Conservation (phyloP, 2,888 invertebrate species). For the Melanostoma mellinum region DNA sequence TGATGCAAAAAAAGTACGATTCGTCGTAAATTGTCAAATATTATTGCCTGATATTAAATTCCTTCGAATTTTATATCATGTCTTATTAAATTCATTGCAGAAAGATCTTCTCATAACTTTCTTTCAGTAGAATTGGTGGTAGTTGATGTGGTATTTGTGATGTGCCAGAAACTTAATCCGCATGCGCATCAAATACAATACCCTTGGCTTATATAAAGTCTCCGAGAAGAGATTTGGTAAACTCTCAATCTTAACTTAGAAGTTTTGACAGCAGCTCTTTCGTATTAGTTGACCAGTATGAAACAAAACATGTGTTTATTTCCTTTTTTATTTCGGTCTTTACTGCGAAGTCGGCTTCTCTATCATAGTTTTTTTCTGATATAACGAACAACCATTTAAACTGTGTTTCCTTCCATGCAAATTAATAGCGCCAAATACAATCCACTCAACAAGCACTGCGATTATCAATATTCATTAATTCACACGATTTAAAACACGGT, state of each 20-base stretch:
- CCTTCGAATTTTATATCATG: too few relatives aligned
- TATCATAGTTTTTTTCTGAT: not conserved
- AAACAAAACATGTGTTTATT: not conserved
- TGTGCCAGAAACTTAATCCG: too few relatives aligned
- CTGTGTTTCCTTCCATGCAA: conserved; percentile 25
- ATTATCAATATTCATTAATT: conserved; percentile 45
- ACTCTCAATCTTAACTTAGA: conserved; percentile 6
- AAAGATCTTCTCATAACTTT: too few relatives aligned
- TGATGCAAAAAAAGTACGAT: not conserved
- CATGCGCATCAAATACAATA: too few relatives aligned
- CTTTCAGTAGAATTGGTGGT: too few relatives aligned
- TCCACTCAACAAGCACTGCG: conserved; percentile 1
- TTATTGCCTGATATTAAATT: too few relatives aligned
- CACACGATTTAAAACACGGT: conserved; percentile 26
- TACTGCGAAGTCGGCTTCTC: not conserved
- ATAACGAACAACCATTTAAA: not conserved
- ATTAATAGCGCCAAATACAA: conserved; percentile 24
- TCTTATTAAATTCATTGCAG: too few relatives aligned
- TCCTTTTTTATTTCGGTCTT: too few relatives aligned
- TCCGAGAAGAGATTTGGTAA: not conserved
- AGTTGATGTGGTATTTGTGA: too few relatives aligned
- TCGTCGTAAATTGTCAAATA: too few relatives aligned
- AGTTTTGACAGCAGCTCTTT: conserved; percentile 35
- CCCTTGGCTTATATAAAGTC: not conserved
- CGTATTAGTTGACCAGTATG: not conserved